Percentiles rank a stretch among this genome's conserved stretches.
These are phyloP conservation scores for Pteronura brasiliensis DNA, from an alignment of 2,113 vertebrate genomes.

Conservation along the genomic window DNA sequence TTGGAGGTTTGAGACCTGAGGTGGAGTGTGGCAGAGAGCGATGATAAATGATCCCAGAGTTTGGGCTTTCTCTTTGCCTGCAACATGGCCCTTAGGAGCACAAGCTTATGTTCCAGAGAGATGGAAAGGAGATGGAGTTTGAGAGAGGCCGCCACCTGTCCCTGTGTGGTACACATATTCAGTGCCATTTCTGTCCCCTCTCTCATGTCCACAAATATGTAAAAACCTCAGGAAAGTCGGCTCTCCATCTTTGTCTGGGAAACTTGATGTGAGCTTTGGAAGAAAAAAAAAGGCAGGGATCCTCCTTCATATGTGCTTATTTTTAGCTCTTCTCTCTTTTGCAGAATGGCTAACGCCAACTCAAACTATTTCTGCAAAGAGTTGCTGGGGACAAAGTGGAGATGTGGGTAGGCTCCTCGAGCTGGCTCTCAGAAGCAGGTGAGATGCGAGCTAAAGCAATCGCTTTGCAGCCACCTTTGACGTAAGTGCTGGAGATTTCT, in stretches of 20 bases:
- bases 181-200: slow-evolving; percentile 77
- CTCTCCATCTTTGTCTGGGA: slow-evolving; percentile 79
- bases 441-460: slow-evolving; percentile 62
- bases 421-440: slow-evolving; percentile 58
- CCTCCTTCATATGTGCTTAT: slow-evolving; percentile 33
- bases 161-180: slow-evolving; percentile 30
- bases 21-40: background rate
- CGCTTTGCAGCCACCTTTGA: slow-evolving; percentile 59
- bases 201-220: slow-evolving; percentile 67
- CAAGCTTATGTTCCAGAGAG: slow-evolving; percentile 77
- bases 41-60: slow-evolving; percentile 68
- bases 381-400: slow-evolving; percentile 64
- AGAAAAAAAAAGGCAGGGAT: background rate
- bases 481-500: slow-evolving; percentile 63
- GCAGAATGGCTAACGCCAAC: slow-evolving; percentile 77
- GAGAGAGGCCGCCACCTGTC: slow-evolving; percentile 73
- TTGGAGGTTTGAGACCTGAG: slow-evolving; percentile 15
- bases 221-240: slow-evolving; percentile 79
- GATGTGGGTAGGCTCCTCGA: slow-evolving; percentile 33
- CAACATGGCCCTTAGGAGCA: slow-evolving; percentile 70
- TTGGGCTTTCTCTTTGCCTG: slow-evolving; percentile 57
- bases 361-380: slow-evolving; percentile 74
- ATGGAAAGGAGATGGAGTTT: slow-evolving; percentile 72
- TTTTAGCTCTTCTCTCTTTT: slow-evolving; percentile 66
- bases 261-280: slow-evolving; percentile 72